Conservation (phyloP, 2,797 vertebrate genomes). For the Pipistrellus nathusii region DNA sequence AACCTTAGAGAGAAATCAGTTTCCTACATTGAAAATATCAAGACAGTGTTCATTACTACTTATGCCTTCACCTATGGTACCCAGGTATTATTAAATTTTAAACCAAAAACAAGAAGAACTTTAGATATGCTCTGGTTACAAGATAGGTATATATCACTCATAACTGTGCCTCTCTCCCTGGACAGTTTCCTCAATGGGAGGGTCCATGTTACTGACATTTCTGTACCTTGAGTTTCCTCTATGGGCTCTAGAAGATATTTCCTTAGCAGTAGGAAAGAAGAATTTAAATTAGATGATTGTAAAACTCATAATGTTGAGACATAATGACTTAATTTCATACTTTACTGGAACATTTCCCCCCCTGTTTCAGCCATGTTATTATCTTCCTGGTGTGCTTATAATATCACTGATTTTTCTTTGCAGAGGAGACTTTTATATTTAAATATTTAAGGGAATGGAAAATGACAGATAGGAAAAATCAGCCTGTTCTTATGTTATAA, state of each 20-base stretch:
- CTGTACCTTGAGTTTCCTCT: not conserved
- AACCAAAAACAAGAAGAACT: not conserved
- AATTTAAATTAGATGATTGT: not conserved
- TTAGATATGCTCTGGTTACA: not conserved
- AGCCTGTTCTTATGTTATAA: not conserved
- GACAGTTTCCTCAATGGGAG: not conserved
- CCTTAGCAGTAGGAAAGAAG: not conserved
- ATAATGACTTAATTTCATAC: not conserved
- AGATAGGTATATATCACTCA: not conserved
- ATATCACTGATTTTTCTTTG: not conserved
- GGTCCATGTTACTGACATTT: not conserved
- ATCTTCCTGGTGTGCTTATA: not conserved
- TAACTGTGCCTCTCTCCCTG: not conserved
- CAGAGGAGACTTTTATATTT: constrained; percentile 14
- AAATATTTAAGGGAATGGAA: constrained; percentile 7
- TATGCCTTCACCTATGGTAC: not conserved
- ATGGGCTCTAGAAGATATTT: not conserved
- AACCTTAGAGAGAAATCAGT: not conserved
- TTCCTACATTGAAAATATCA: constrained; percentile 29
- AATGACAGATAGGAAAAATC: not conserved
- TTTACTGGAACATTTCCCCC: not conserved
- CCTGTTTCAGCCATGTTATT: not conserved
- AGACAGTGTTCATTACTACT: not conserved
- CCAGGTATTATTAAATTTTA: constrained; percentile 14
- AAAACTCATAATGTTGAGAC: not conserved